Conservation (phyloP, 1,140 invertebrate species). For the Drusus annulatus region DNA sequence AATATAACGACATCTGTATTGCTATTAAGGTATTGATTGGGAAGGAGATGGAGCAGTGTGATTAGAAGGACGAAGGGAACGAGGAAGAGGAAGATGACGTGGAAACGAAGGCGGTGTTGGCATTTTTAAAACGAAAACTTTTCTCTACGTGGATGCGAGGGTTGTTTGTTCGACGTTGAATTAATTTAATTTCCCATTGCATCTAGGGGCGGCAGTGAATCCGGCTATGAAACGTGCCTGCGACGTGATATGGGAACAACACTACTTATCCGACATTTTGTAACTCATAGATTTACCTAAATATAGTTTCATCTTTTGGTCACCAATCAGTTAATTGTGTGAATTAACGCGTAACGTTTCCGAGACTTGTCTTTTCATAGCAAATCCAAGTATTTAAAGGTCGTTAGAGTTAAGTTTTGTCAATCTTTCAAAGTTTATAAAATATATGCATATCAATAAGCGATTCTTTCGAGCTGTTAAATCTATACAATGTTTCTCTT, state of each 20-base stretch:
- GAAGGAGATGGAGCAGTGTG: not conserved
- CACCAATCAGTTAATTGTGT: slow-evolving; percentile 35
- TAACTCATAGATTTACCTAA: slow-evolving; percentile 23
- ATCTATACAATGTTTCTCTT: slow-evolving; percentile 39
- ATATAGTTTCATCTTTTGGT: slow-evolving; percentile 35
- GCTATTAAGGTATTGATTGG: not conserved
- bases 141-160: slow-evolving; percentile 22
- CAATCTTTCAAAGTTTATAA: slow-evolving; percentile 55
- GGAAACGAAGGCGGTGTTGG: slow-evolving; percentile 24
- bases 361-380: slow-evolving; percentile 56
- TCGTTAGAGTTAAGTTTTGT: slow-evolving; percentile 58
- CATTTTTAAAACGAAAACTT: slow-evolving; percentile 40
- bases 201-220: no score
- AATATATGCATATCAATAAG: slow-evolving; percentile 58
- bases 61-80: no score
- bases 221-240: slow-evolving; percentile 22
- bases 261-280: slow-evolving; percentile 1
- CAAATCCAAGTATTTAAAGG: slow-evolving; percentile 52
- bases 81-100: not conserved
- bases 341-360: slow-evolving; percentile 46
- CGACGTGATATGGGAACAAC: slow-evolving; percentile 27
- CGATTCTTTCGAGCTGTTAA: slow-evolving; percentile 54
- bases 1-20: slow-evolving; percentile 18
- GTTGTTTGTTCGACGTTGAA: not conserved
- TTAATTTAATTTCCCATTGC: not conserved